Percentiles rank a stretch among this genome's conserved stretches.
Conservation (phyloP, 2,888 invertebrate species). For the Tetrapedia diversipes region DNA sequence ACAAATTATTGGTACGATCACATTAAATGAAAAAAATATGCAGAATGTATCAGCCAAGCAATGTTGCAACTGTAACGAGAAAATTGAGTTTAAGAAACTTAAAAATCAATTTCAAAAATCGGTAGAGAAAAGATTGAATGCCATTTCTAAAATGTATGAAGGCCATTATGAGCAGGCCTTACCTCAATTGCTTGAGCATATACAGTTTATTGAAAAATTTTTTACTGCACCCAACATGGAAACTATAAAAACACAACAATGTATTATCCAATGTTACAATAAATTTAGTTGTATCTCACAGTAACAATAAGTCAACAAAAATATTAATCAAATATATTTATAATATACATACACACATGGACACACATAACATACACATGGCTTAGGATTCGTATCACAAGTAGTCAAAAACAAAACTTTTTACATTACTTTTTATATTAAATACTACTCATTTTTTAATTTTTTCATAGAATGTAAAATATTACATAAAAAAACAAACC, state of each 20-base stretch:
- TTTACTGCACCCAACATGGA: constrained; percentile 77
- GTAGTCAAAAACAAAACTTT: constrained; percentile 30
- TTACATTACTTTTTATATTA: constrained; percentile 23
- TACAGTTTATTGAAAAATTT: constrained; percentile 73
- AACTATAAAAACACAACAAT: constrained; percentile 79
- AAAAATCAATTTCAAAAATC: constrained; percentile 72
- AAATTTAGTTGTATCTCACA: constrained; percentile 71
- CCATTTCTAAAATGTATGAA: constrained; percentile 76
- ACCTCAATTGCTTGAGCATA: constrained; percentile 74
- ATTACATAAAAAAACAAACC: constrained; percentile 13
- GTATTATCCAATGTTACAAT: constrained; percentile 81
- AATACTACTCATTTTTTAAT: constrained; percentile 15
- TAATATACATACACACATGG: neutral
- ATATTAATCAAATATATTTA: constrained; percentile 16
- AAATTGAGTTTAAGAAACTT: constrained; percentile 68
- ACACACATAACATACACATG: constrained; percentile 1
- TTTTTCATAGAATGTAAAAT: constrained; percentile 32
- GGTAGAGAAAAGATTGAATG: constrained; percentile 71
- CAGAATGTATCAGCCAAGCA: neutral
- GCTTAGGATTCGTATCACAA: constrained; percentile 34
- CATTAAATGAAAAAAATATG: constrained; percentile 7
- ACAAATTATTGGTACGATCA: constrained; percentile 9
- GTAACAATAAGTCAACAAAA: constrained; percentile 35
- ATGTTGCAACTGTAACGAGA: constrained; percentile 67
- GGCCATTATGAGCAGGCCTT: constrained; percentile 76